phyloP scores from a whole-genome alignment of 30 jellyfish, hydroid and myxozoan species.

The Chrysaora quinquecirrha region DNA sequence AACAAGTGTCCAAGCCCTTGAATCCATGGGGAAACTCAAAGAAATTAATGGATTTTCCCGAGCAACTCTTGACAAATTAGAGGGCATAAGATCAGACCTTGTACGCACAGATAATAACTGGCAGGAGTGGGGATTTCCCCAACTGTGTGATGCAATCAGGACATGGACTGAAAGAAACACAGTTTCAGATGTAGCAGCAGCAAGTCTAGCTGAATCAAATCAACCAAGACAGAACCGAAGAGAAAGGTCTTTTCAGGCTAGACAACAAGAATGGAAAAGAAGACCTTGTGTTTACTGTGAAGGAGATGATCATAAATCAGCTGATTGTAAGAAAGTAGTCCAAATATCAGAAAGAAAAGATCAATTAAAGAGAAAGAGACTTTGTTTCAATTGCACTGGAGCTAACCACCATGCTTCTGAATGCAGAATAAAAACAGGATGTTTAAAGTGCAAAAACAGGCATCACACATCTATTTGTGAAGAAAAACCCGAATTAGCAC shows the following conservation, averaged over 20 bases:
- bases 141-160: conserved; percentile 46
- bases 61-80: conserved; percentile 77
- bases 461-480: conserved; percentile 68
- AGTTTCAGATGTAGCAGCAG: not conserved
- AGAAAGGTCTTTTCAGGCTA: not conserved
- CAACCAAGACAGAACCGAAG: not conserved
- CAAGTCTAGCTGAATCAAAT: not conserved
- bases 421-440: conserved; percentile 52
- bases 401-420: conserved; percentile 54
- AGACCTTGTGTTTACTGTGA: conserved; percentile 42
- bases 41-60: conserved; percentile 61
- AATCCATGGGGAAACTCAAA: conserved; percentile 78
- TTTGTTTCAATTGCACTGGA: conserved; percentile 68
- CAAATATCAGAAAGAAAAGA: conserved; percentile 34
- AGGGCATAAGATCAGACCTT: conserved; percentile 65
- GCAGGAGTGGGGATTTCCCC: conserved; percentile 74
- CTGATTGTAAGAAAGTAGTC: conserved; percentile 37
- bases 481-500: conserved; percentile 17
- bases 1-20: conserved; percentile 67
- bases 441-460: conserved; percentile 53
- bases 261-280: not conserved
- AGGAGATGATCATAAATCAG: conserved; percentile 18
- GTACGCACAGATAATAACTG: conserved; percentile 72
- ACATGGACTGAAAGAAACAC: conserved; percentile 81
- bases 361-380: conserved; percentile 21